These are phyloP conservation scores for Verasper variegatus DNA, from an alignment of 2,113 vertebrate genomes.

Conservation along the genomic window DNA sequence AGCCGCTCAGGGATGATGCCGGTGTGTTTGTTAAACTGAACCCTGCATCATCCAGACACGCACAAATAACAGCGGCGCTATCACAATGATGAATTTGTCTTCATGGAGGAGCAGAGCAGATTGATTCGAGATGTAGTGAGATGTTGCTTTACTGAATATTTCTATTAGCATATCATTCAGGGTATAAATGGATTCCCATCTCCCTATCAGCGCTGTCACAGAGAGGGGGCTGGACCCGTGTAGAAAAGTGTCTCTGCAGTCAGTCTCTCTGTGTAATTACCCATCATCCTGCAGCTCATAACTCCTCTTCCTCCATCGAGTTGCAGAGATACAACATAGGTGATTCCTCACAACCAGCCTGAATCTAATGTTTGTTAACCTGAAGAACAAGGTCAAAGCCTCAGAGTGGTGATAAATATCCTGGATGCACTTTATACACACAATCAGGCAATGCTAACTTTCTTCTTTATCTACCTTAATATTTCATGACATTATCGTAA, in stretches of 20 bases:
- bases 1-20: background rate
- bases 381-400: background rate
- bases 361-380: background rate
- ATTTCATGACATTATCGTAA: no score
- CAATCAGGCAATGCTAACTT: no score
- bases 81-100: background rate
- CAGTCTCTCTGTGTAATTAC: constrained; percentile 45
- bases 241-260: constrained; percentile 35
- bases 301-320: constrained; percentile 22
- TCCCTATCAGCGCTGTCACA: constrained; percentile 12
- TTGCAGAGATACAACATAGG: constrained; percentile 47
- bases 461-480: no score
- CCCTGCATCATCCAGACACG: background rate
- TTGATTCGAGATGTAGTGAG: constrained; percentile 4
- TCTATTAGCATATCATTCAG: constrained; percentile 18
- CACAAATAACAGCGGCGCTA: background rate
- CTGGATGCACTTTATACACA: no score
- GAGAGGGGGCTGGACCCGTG: background rate
- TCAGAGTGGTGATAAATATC: background rate
- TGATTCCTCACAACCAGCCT: constrained; percentile 30
- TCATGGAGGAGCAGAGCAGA: background rate
- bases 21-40: constrained; percentile 11
- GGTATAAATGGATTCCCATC: constrained; percentile 25
- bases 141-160: constrained; percentile 10
- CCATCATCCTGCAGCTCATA: constrained; percentile 35